Evolutionary conservation across 2,113 vertebrate genomes (phyloP).

Genomic region (Leucopsar rothschildi): DNA sequence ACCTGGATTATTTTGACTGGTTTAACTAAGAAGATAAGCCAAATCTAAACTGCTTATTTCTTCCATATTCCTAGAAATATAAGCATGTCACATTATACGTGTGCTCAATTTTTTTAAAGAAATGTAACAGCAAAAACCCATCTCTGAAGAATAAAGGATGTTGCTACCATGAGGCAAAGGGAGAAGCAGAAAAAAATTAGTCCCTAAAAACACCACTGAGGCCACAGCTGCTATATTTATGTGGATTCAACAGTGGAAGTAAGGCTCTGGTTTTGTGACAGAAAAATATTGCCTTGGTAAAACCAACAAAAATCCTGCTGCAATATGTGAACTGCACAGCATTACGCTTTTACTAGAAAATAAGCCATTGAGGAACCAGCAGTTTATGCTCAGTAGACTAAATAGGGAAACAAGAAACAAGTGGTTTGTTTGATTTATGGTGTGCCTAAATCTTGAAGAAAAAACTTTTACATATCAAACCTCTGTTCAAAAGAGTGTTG

Average conservation of each 20-base stretch:
- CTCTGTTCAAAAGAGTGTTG: constrained; percentile 52
- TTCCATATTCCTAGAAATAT: neutral
- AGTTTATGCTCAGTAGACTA: constrained; percentile 23
- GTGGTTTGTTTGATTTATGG: constrained; percentile 68
- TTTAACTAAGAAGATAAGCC: neutral
- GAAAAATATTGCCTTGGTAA: neutral
- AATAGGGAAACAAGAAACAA: constrained; percentile 49
- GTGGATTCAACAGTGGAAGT: neutral
- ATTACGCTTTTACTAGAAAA: constrained; percentile 8
- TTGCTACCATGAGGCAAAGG: neutral
- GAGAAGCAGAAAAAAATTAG: constrained; percentile 11
- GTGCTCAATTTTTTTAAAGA: neutral
- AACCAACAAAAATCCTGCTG: neutral
- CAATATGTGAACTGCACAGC: neutral
- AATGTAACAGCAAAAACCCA: neutral
- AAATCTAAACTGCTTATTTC: neutral
- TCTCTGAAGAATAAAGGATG: neutral
- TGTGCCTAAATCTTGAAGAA: constrained; percentile 41
- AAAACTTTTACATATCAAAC: constrained; percentile 35
- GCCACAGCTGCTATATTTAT: neutral
- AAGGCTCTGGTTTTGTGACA: neutral
- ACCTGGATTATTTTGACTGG: neutral
- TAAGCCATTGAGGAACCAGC: neutral
- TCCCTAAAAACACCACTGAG: neutral
- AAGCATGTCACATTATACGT: neutral